These are phyloP conservation scores for Xerus inauris DNA, from an alignment of 2,113 vertebrate genomes.

Conservation along the genomic window DNA sequence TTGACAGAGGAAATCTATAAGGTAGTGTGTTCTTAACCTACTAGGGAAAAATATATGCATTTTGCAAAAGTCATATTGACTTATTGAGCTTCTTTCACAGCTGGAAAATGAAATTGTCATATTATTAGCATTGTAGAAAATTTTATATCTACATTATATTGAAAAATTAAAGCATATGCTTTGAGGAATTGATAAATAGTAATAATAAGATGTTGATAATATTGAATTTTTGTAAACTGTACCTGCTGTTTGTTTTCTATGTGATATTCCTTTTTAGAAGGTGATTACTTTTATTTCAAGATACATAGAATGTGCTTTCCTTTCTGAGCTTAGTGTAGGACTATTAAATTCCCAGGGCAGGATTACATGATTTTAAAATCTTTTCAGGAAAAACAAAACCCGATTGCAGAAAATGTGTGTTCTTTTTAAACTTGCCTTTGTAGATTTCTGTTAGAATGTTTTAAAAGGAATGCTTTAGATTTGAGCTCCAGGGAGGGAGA, in stretches of 20 bases:
- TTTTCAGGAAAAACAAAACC: slow-evolving; percentile 64
- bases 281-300: slow-evolving; percentile 52
- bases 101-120: neutral
- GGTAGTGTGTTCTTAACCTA: neutral
- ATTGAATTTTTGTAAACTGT: slow-evolving; percentile 50
- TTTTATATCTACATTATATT: slow-evolving; percentile 24
- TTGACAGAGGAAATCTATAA: neutral
- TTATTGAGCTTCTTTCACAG: slow-evolving; percentile 19
- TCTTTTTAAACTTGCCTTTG: slow-evolving; percentile 58
- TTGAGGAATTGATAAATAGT: slow-evolving; percentile 55
- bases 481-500: slow-evolving; percentile 46
- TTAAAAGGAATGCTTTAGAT: slow-evolving; percentile 49
- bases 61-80: slow-evolving; percentile 1
- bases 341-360: slow-evolving; percentile 53
- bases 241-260: slow-evolving; percentile 19
- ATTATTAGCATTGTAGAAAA: slow-evolving; percentile 52
- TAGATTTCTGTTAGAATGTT: slow-evolving; percentile 61
- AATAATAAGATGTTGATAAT: slow-evolving; percentile 20
- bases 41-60: neutral
- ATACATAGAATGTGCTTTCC: slow-evolving; percentile 48
- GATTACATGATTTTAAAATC: slow-evolving; percentile 59
- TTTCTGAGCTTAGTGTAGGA: slow-evolving; percentile 5
- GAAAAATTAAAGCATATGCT: slow-evolving; percentile 54
- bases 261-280: slow-evolving; percentile 25
- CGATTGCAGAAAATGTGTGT: slow-evolving; percentile 63